A percentile compares a stretch with the other conserved stretches of the same genome.
phyloP scores from a whole-genome alignment of 2,888 invertebrate genomes.

The Tetragonula carbonaria region DNA sequence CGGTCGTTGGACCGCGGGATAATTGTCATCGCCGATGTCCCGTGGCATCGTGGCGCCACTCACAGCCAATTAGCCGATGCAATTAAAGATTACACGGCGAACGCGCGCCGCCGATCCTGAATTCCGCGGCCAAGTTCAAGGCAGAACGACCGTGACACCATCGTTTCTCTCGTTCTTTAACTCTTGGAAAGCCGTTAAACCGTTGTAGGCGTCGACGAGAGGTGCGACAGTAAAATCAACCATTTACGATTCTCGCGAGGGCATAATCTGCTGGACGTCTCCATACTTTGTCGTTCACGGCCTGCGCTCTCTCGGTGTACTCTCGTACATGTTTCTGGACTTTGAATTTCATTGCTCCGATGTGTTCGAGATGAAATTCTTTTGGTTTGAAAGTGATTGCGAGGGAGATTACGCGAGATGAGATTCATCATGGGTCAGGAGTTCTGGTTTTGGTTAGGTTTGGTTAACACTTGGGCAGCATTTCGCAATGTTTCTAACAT shows the following conservation, averaged over 20 bases:
- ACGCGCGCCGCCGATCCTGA: slow-evolving; percentile 54
- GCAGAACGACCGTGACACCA: slow-evolving; percentile 36
- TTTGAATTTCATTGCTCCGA: no score
- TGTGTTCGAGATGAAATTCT: neutral
- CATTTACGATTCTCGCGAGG: slow-evolving; percentile 74
- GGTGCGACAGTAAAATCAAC: slow-evolving; percentile 76
- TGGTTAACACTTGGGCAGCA: no score
- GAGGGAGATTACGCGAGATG: neutral
- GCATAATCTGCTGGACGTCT: slow-evolving; percentile 81
- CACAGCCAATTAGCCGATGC: slow-evolving; percentile 82
- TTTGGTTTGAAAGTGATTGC: neutral
- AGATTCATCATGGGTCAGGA: no score
- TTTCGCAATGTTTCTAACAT: no score
- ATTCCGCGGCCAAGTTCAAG: slow-evolving; percentile 59
- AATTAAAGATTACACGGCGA: slow-evolving; percentile 77
- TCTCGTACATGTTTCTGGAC: neutral
- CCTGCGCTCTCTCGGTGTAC: neutral
- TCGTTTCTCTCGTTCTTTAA: slow-evolving; percentile 9
- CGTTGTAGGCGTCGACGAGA: neutral
- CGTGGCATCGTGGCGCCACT: slow-evolving; percentile 80
- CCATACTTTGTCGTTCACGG: slow-evolving; percentile 72
- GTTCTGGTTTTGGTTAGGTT: no score
- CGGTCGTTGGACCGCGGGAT: slow-evolving; percentile 60
- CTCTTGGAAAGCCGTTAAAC: neutral
- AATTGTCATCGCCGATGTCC: slow-evolving; percentile 74